Conservation (phyloP, 2,888 invertebrate genomes). For the Muscina levida region DNA sequence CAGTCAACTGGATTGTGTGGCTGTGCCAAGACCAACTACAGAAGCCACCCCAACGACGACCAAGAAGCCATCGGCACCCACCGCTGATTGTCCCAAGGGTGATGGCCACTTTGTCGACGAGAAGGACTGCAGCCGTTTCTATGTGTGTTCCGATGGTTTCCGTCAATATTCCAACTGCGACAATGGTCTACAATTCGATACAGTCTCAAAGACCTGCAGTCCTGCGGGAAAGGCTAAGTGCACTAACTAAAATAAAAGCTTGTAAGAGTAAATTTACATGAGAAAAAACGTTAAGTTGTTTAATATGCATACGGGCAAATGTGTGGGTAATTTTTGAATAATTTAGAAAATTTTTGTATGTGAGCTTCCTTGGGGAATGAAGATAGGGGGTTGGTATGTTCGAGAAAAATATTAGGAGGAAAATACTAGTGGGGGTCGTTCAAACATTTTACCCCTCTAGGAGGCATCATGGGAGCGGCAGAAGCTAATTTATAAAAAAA, state of each 20-base stretch:
- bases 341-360: too few species aligned
- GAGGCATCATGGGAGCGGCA: too few species aligned
- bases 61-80: conserved; percentile 4
- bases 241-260: not conserved
- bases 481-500: too few species aligned
- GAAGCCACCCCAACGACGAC: not conserved
- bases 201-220: conserved; percentile 9
- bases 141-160: conserved; percentile 24
- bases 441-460: too few species aligned
- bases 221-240: not conserved
- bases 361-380: too few species aligned
- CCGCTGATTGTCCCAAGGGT: not conserved
- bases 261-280: too few species aligned
- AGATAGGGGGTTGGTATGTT: too few species aligned
- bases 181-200: conserved; percentile 43
- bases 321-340: too few species aligned
- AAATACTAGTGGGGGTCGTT: too few species aligned
- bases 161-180: conserved; percentile 43
- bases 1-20: not conserved
- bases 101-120: conserved; percentile 32
- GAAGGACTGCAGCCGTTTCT: conserved; percentile 35
- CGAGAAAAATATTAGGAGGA: too few species aligned
- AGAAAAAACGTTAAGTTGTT: too few species aligned
- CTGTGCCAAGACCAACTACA: not conserved
- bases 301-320: too few species aligned